Conservation (phyloP, 2,888 invertebrate genomes). For the Tenthredo mesomela region DNA sequence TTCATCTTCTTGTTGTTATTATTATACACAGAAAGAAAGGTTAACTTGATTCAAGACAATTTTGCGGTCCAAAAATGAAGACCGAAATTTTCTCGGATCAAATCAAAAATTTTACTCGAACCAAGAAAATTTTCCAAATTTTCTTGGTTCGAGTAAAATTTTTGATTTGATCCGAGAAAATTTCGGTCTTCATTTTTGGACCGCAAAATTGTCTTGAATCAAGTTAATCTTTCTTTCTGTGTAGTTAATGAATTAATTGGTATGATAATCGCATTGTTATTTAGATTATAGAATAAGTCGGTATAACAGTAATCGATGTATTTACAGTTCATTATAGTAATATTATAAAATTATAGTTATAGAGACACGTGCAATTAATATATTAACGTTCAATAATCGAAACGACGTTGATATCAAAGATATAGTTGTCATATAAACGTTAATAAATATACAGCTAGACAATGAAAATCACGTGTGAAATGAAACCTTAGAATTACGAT, state of each 20-base stretch:
- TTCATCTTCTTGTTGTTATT: background rate
- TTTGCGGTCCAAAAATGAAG: no score
- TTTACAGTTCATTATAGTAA: background rate
- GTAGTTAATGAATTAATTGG: background rate
- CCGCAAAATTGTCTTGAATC: no score
- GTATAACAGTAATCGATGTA: background rate
- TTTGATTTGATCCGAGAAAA: no score
- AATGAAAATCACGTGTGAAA: conserved; percentile 3
- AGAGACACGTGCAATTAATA: background rate
- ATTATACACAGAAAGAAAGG: no score
- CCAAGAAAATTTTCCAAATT: no score
- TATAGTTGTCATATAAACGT: background rate
- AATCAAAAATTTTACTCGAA: no score
- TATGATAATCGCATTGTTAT: background rate
- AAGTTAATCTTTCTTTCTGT: no score
- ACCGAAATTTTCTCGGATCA: no score
- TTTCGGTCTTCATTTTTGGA: no score
- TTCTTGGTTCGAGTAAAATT: no score
- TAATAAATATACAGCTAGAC: background rate
- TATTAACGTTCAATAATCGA: background rate
- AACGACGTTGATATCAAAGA: background rate
- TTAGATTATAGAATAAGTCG: background rate
- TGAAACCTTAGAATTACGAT: conserved; percentile 1
- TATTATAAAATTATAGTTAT: background rate
- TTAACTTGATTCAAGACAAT: no score